These are phyloP conservation scores for Chalcosyrphus nemorum DNA, from an alignment of 2,888 invertebrate genomes.

Conservation along the genomic window DNA sequence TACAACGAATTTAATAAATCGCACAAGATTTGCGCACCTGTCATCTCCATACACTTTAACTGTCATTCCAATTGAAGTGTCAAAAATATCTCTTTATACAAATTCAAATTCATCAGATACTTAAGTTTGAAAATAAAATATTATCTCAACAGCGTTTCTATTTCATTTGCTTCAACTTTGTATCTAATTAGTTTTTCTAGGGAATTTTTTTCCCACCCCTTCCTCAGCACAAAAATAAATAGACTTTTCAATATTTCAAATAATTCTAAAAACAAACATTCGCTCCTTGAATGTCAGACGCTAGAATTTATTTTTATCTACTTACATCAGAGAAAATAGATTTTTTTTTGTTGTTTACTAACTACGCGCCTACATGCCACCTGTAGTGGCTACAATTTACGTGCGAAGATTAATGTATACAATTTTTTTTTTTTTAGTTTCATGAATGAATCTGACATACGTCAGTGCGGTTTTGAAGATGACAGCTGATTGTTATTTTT, in stretches of 20 bases:
- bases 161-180: background rate
- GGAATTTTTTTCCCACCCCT: background rate
- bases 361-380: background rate
- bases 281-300: conserved; percentile 10
- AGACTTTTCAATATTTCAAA: conserved; percentile 1
- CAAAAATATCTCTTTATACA: background rate
- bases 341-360: conserved; percentile 22
- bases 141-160: conserved; percentile 3
- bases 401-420: background rate
- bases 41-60: background rate
- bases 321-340: conserved; percentile 67
- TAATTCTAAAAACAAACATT: conserved; percentile 39
- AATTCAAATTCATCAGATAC: background rate
- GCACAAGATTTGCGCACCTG: background rate
- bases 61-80: background rate
- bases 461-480: conserved; percentile 17
- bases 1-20: no score
- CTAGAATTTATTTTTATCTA: conserved; percentile 52
- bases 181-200: background rate
- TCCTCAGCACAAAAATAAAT: conserved; percentile 8
- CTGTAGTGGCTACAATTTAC: conserved; percentile 37
- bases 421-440: no score
- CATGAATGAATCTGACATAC: conserved; percentile 52
- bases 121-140: background rate
- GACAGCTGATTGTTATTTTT: conserved; percentile 5